These are phyloP conservation scores for Engraulis encrasicolus DNA, from an alignment of 2,113 vertebrate species.

Conservation along the genomic window DNA sequence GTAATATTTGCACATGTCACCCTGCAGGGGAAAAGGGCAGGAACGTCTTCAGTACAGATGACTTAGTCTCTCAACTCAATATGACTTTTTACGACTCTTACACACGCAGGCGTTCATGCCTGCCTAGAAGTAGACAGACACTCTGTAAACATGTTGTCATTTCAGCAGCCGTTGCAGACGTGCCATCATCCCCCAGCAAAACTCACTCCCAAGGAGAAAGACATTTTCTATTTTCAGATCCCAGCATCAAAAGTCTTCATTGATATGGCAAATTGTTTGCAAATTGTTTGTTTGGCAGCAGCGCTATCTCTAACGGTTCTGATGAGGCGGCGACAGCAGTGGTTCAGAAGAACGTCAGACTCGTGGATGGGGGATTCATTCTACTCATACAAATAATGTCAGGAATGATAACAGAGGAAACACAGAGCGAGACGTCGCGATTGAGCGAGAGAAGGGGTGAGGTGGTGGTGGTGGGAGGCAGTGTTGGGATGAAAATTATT, in stretches of 20 bases:
- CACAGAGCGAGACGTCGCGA: too few relatives aligned
- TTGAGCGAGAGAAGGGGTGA: neutral
- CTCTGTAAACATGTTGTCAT: neutral
- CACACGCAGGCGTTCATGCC: neutral
- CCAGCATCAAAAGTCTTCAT: neutral
- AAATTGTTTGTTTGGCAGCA: neutral
- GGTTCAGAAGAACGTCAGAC: neutral
- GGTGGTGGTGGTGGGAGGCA: too few relatives aligned
- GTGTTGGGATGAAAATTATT: too few relatives aligned
- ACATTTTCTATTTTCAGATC: conserved; percentile 8
- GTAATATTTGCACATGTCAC: too few relatives aligned
- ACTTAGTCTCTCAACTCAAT: neutral
- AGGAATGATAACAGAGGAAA: neutral
- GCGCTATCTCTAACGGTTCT: conserved; percentile 1
- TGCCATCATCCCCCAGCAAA: neutral
- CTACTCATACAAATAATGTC: neutral
- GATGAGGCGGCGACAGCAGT: neutral
- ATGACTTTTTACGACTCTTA: neutral
- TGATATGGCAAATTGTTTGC: neutral
- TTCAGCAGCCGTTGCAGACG: neutral
- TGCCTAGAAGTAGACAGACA: neutral
- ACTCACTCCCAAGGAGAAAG: conserved; percentile 2
- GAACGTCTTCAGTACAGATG: neutral
- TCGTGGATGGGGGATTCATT: neutral
- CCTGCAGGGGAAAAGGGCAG: neutral